phyloP scores from a whole-genome alignment of 2,113 vertebrate species.

The Gulo gulo region DNA sequence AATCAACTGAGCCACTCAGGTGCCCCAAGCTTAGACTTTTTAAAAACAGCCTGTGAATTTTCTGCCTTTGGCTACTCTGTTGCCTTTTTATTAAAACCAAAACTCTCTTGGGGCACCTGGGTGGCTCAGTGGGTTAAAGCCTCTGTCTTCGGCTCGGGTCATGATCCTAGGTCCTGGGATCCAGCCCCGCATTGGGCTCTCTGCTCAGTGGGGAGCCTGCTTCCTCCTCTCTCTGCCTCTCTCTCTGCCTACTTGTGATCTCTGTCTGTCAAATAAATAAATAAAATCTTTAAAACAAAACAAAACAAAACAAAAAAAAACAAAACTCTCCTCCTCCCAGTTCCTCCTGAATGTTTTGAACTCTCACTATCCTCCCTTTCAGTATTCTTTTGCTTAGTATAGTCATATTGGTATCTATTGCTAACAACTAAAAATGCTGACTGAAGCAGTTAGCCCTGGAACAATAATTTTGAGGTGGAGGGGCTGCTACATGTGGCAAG shows the following conservation, averaged over 20 bases:
- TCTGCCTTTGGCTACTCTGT: no score
- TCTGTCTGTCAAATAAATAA: no score
- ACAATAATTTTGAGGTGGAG: not conserved
- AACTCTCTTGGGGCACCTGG: no score
- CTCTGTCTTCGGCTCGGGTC: no score
- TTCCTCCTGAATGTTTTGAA: not conserved
- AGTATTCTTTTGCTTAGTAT: not conserved
- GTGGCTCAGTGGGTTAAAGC: no score
- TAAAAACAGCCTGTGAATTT: not conserved
- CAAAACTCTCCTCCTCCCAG: fast-evolving
- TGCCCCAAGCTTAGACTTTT: not conserved
- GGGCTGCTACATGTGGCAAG: not conserved
- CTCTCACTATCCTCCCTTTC: not conserved
- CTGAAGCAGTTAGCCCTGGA: not conserved
- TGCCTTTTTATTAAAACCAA: not conserved
- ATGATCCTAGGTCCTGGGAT: no score
- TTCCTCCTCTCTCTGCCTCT: no score
- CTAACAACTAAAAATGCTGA: not conserved
- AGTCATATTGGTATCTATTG: not conserved
- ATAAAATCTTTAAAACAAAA: no score
- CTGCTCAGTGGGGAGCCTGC: no score
- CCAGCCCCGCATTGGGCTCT: no score
- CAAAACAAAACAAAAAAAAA: not conserved
- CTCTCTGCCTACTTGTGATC: no score
- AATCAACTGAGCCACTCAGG: not conserved